These are phyloP conservation scores for Melanotaenia duboulayi DNA, from an alignment of 2,113 vertebrate species.

Conservation along the genomic window DNA sequence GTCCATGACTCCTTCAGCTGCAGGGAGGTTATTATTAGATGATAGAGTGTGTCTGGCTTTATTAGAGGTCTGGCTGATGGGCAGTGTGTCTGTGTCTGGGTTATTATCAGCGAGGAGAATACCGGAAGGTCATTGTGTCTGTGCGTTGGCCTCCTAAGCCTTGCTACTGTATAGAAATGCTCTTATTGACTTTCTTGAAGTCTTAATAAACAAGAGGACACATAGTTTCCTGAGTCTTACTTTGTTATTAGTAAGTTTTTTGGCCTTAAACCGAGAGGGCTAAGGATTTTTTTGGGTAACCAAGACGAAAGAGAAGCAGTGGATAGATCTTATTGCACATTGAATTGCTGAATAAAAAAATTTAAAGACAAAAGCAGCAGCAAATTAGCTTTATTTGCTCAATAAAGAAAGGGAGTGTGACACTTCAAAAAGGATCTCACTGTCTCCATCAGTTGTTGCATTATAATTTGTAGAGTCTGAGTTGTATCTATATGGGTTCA, in stretches of 20 bases:
- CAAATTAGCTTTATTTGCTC: conserved; percentile 29
- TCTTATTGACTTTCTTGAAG: conserved; percentile 80
- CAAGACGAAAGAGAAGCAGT: conserved; percentile 19
- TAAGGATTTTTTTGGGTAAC: conserved; percentile 50
- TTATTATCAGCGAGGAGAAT: conserved; percentile 76
- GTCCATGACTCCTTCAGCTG: conserved; percentile 63
- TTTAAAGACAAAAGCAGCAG: conserved; percentile 28
- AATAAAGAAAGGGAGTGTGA: conserved; percentile 21
- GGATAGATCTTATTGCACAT: conserved; percentile 22
- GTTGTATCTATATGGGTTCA: conserved; percentile 17
- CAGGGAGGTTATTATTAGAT: conserved; percentile 75
- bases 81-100: conserved; percentile 71
- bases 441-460: conserved; percentile 43
- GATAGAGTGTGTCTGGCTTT: conserved; percentile 72
- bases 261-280: conserved; percentile 64
- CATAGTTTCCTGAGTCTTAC: conserved; percentile 72
- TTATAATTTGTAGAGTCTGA: conserved; percentile 51
- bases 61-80: conserved; percentile 78
- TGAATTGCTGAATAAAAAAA: conserved; percentile 35
- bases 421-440: neutral
- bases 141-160: conserved; percentile 53
- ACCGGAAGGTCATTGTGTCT: conserved; percentile 78
- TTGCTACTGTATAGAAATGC: conserved; percentile 71
- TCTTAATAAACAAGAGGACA: conserved; percentile 79
- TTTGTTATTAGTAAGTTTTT: conserved; percentile 69